Evolutionary conservation across 2,888 invertebrate species (phyloP).

Genomic region (Pseudococcus viburni): DNA sequence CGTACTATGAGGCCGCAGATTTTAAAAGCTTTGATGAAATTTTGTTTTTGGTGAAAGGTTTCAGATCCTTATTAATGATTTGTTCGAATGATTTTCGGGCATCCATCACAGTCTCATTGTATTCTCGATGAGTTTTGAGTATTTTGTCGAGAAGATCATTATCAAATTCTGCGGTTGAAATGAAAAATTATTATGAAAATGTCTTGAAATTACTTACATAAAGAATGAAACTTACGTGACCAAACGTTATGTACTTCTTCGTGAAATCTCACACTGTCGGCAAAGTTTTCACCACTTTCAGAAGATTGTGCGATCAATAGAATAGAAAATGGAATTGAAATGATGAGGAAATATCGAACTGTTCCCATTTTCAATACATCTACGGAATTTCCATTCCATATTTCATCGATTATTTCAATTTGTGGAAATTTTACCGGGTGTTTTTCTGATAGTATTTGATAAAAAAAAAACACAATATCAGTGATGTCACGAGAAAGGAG

Average conservation of each 20-base stretch:
- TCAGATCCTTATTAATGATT: slow-evolving; percentile 76
- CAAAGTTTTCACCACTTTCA: background rate
- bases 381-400: background rate
- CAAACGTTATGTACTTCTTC: background rate
- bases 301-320: background rate
- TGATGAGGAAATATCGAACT: background rate
- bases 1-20: slow-evolving; percentile 74
- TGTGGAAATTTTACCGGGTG: background rate
- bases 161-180: slow-evolving; percentile 26
- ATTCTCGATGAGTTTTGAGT: background rate
- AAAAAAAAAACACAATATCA: background rate
- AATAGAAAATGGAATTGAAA: background rate
- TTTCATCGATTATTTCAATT: background rate
- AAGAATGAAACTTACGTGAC: background rate
- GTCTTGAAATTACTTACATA: background rate
- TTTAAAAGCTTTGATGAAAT: slow-evolving; percentile 80
- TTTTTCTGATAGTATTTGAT: background rate
- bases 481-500: no score
- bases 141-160: slow-evolving; percentile 24
- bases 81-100: background rate
- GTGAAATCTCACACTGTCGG: background rate
- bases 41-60: slow-evolving; percentile 77
- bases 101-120: background rate
- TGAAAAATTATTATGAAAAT: background rate
- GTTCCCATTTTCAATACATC: background rate